Evolutionary conservation across 2,888 invertebrate genomes (phyloP).

Genomic region (Zonitis immaculata): DNA sequence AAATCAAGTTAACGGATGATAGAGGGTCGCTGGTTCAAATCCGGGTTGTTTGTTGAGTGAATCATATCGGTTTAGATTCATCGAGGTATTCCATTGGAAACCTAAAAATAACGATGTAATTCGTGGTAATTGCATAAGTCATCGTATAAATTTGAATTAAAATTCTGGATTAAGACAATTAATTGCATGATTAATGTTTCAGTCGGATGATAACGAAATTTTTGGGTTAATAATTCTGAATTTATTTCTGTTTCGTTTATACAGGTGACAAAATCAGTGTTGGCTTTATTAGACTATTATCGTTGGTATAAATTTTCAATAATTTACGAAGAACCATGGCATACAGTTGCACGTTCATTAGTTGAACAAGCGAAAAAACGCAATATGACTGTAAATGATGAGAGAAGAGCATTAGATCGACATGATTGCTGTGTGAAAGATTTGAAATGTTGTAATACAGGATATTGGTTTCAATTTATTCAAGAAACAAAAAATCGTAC

Average conservation of each 20-base stretch:
- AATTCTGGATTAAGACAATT: too few relatives aligned
- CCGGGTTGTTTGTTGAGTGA: too few relatives aligned
- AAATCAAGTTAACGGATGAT: too few relatives aligned
- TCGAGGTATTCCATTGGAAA: background rate
- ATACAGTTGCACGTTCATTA: conserved; percentile 76
- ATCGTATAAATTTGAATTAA: background rate
- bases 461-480: conserved; percentile 78
- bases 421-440: conserved; percentile 74
- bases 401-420: conserved; percentile 64
- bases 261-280: conserved; percentile 89
- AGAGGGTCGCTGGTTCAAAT: too few relatives aligned
- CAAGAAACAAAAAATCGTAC: conserved; percentile 82
- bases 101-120: background rate
- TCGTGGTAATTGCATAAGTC: background rate
- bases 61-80: too few relatives aligned
- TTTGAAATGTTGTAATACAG: conserved; percentile 69
- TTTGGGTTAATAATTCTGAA: background rate
- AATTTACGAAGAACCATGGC: conserved; percentile 75
- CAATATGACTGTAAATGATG: conserved; percentile 82
- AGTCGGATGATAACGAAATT: background rate
- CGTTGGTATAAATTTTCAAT: conserved; percentile 93
- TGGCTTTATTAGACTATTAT: conserved; percentile 85
- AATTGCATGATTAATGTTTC: background rate
- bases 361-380: conserved; percentile 67
- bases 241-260: conserved; percentile 31